Conservation (phyloP, 2,113 vertebrate genomes). For the Cercopithecus mona region DNA sequence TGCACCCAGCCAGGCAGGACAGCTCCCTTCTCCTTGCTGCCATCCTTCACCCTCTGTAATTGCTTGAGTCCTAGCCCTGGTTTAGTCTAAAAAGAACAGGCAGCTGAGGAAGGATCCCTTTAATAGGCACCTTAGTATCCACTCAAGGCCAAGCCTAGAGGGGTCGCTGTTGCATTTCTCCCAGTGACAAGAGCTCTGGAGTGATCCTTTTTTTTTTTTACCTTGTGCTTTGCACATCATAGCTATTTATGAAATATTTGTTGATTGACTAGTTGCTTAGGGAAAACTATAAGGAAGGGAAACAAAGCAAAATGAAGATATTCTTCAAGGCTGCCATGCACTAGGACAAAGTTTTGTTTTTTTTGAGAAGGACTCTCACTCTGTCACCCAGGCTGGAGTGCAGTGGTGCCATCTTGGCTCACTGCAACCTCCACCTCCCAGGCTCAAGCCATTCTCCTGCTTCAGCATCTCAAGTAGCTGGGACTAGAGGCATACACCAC, state of each 20-base stretch:
- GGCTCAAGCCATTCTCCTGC: no score
- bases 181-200: background rate
- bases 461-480: no score
- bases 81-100: background rate
- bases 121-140: background rate
- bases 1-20: background rate
- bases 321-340: background rate
- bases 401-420: no score
- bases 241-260: slow-evolving; percentile 16
- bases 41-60: background rate
- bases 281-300: background rate
- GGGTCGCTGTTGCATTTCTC: background rate
- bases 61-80: background rate
- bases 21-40: background rate
- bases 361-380: no score
- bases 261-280: background rate
- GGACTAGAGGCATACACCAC: no score
- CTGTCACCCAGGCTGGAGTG: no score
- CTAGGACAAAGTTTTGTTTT: background rate
- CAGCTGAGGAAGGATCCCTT: background rate
- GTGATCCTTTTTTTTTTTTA: background rate
- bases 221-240: background rate
- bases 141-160: background rate
- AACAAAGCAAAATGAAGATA: background rate
- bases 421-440: no score